A percentile compares a stretch with the other conserved stretches of the same genome.
Evolutionary conservation across 2,888 invertebrate genomes (phyloP).

Genomic region (Chrysotoxum bicinctum): DNA sequence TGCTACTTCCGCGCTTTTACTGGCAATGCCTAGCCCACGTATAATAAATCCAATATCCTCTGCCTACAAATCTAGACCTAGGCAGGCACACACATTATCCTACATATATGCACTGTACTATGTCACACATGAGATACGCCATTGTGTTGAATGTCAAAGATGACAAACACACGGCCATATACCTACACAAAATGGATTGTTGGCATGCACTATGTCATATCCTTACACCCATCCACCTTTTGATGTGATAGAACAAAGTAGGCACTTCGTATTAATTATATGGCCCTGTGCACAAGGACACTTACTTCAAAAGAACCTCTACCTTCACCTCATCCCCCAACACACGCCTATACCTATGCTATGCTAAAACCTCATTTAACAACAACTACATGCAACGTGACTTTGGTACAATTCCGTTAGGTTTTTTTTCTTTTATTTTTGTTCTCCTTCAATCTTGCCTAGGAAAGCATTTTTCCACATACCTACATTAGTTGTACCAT

Average conservation of each 20-base stretch:
- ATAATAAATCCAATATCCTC: slow-evolving; percentile 69
- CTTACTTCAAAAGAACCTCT: slow-evolving; percentile 67
- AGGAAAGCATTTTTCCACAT: slow-evolving; percentile 60
- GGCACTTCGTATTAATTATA: slow-evolving; percentile 73
- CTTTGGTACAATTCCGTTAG: slow-evolving; percentile 66
- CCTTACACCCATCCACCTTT: slow-evolving; percentile 38
- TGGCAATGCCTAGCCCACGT: slow-evolving; percentile 31
- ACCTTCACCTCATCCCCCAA: neutral
- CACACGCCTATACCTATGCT: neutral
- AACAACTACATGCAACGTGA: slow-evolving; percentile 70
- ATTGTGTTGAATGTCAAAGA: slow-evolving; percentile 60
- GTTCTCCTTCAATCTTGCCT: slow-evolving; percentile 47
- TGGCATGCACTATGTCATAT: slow-evolving; percentile 69
- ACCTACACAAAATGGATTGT: slow-evolving; percentile 46
- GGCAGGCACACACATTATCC: too few species aligned
- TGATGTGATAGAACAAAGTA: slow-evolving; percentile 63
- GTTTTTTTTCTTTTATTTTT: slow-evolving; percentile 25
- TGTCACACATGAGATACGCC: slow-evolving; percentile 59
- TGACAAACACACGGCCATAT: slow-evolving; percentile 13
- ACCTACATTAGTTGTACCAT: slow-evolving; percentile 39
- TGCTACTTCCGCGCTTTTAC: slow-evolving; percentile 60
- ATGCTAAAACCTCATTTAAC: slow-evolving; percentile 66
- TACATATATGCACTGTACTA: neutral
- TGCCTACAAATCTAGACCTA: slow-evolving; percentile 13
- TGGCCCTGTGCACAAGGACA: slow-evolving; percentile 72